phyloP scores from a whole-genome alignment of 2,797 vertebrate genomes.

The Chelidonichthys spinosus region DNA sequence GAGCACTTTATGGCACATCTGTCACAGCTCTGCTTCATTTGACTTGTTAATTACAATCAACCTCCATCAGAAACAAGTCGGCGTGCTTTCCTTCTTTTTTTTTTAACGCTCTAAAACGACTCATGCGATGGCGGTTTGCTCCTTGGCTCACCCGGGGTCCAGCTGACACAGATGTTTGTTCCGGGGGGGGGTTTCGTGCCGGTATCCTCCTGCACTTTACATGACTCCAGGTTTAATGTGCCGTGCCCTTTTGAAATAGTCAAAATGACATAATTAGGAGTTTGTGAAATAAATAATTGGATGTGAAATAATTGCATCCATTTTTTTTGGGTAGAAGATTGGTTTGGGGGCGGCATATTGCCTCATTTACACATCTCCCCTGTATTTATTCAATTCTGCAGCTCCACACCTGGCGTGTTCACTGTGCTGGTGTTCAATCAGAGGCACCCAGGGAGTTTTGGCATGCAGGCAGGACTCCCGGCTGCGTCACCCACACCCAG shows the following conservation, averaged over 20 bases:
- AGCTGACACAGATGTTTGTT: conserved; percentile 48
- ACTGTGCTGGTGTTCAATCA: neutral
- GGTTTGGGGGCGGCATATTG: neutral
- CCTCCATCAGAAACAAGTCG: conserved; percentile 70
- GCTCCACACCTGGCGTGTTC: neutral
- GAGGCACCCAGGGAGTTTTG: conserved; percentile 20
- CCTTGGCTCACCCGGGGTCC: conserved; percentile 43
- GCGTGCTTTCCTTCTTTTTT: conserved; percentile 33
- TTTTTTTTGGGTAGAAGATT: neutral
- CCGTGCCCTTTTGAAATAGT: neutral
- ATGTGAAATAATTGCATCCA: neutral
- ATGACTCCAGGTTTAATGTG: conserved; percentile 1
- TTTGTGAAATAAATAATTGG: neutral
- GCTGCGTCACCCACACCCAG: conserved; percentile 43
- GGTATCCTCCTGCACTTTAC: conserved; percentile 32
- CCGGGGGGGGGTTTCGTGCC: neutral
- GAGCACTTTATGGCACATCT: conserved; percentile 80
- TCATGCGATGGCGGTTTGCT: conserved; percentile 60
- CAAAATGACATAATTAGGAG: too few relatives aligned
- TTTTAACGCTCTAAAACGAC: conserved; percentile 55
- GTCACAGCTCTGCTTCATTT: conserved; percentile 83
- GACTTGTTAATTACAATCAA: conserved; percentile 84
- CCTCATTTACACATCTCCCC: neutral
- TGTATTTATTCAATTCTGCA: neutral
- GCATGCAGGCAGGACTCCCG: conserved; percentile 40